These are phyloP conservation scores for Synergus gifuensis DNA, from an alignment of 2,888 invertebrate genomes.

Conservation along the genomic window DNA sequence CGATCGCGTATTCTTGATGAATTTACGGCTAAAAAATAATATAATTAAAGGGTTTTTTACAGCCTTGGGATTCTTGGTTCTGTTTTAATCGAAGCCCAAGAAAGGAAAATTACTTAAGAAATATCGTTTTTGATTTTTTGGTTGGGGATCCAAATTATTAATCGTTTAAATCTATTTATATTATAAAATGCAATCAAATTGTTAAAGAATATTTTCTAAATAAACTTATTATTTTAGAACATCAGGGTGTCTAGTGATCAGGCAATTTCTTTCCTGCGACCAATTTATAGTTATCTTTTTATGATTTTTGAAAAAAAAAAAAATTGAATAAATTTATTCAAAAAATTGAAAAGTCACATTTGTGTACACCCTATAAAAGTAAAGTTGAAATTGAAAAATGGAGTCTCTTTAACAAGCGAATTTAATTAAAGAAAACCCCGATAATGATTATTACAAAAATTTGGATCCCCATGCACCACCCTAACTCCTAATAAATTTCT, in stretches of 20 bases:
- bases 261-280: too few species aligned
- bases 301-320: too few species aligned
- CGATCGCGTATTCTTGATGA: not conserved
- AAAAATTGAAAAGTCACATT: too few species aligned
- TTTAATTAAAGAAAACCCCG: not conserved
- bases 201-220: too few species aligned
- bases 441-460: not conserved
- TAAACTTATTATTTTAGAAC: too few species aligned
- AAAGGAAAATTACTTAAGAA: not conserved
- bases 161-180: not conserved
- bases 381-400: not conserved
- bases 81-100: not conserved
- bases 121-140: not conserved
- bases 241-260: too few species aligned
- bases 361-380: too few species aligned
- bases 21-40: not conserved
- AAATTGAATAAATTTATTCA: too few species aligned
- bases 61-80: not conserved
- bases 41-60: not conserved
- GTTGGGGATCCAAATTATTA: not conserved
- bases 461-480: not conserved
- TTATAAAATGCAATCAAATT: too few species aligned
- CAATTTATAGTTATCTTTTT: too few species aligned
- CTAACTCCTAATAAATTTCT: not conserved
- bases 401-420: not conserved